A percentile compares a stretch with the other conserved stretches of the same genome.
These are phyloP conservation scores for Amphiura filiformis DNA, from an alignment of 35 echinoderm and acorn worm species.

Conservation along the genomic window DNA sequence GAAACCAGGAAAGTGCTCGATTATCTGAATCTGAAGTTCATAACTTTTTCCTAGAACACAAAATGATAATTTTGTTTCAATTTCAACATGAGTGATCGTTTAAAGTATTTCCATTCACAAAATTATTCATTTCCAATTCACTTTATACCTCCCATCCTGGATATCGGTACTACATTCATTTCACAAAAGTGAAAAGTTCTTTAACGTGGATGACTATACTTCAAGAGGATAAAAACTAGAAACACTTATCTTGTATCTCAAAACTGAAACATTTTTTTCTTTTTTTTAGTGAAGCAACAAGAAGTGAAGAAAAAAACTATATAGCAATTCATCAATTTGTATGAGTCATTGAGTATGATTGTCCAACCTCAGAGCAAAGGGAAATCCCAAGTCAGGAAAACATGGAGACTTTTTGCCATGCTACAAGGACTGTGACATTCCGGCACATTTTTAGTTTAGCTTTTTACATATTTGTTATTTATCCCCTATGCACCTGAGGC, in stretches of 20 bases:
- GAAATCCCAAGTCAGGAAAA: constrained; percentile 4
- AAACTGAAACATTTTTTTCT: not conserved
- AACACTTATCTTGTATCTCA: not conserved
- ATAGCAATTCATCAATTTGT: not conserved
- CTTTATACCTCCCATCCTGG: too few species aligned
- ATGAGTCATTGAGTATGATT: constrained; percentile 2
- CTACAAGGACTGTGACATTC: constrained; percentile 1
- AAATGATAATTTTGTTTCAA: too few species aligned
- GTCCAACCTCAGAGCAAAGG: not conserved
- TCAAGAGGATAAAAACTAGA: not conserved
- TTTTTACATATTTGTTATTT: constrained; percentile 3
- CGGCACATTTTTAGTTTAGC: constrained; percentile 1
- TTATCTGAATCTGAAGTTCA: too few species aligned
- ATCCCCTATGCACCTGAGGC: not conserved
- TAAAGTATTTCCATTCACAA: too few species aligned
- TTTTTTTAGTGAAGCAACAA: not conserved
- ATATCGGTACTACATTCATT: too few species aligned
- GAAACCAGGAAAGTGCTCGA: too few species aligned
- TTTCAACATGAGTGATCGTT: too few species aligned
- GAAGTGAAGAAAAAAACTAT: not conserved
- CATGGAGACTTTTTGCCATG: constrained; percentile 7
- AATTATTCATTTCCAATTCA: too few species aligned
- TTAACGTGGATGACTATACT: too few species aligned
- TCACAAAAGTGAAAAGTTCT: too few species aligned
- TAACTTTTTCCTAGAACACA: too few species aligned